Conservation (phyloP, 2,113 vertebrate genomes). For the Empidonax alnorum region DNA sequence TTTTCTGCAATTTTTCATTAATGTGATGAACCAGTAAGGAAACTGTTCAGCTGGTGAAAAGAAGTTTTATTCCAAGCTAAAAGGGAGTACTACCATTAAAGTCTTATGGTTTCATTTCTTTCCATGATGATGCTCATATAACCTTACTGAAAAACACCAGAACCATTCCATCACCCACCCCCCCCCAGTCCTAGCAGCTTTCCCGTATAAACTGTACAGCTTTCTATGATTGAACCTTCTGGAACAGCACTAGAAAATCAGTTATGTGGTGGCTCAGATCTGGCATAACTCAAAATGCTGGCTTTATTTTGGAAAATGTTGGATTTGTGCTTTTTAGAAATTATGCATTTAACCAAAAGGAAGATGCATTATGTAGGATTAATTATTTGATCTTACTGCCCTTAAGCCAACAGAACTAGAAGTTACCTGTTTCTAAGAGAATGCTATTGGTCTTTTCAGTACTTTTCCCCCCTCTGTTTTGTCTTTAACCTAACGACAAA, state of each 20-base stretch:
- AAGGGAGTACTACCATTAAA: background rate
- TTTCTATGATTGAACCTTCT: background rate
- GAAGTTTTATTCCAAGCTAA: background rate
- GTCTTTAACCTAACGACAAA: background rate
- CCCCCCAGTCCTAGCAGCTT: background rate
- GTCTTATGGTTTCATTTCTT: background rate
- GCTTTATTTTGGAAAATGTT: background rate
- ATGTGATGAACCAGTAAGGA: background rate
- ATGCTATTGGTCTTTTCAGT: background rate
- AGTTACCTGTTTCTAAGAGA: background rate
- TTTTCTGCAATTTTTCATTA: background rate
- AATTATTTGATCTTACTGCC: background rate
- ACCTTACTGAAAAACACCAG: background rate
- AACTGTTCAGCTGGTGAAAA: background rate
- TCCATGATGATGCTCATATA: background rate
- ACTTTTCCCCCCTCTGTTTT: background rate
- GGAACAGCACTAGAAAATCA: background rate
- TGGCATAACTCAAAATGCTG: background rate
- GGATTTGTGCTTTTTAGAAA: background rate
- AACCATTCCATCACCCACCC: background rate
- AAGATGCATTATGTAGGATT: background rate
- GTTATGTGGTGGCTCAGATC: background rate
- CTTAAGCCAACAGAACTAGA: background rate
- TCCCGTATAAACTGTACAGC: background rate
- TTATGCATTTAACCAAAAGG: background rate